Evolutionary conservation across 2,113 vertebrate genomes (phyloP), one percentile per base, ranked within the genome.

Genomic region (Neolamprologus ventralis): DNA sequence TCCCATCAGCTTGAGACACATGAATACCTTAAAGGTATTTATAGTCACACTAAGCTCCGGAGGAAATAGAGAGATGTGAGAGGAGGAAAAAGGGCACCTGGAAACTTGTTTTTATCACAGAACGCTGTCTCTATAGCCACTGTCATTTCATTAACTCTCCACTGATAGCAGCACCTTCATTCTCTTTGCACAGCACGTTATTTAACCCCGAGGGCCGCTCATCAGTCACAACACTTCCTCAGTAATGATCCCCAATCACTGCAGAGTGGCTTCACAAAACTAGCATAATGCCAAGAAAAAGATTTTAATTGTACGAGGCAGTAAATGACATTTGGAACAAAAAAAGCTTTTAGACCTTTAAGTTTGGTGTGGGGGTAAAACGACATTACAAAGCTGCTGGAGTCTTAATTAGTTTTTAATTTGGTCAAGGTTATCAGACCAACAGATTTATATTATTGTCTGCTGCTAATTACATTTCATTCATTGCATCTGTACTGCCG

Each of bases 141-240:
- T 79, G 80, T 85, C 84, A 65, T 85, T 85, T 89, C 86, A 88
- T 91, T 84, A 88, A 90, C 88, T 92, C 85, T 81, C 12, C 3
- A 14, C 81, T 68, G 86, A 93, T 82, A 83, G 54, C 82, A 47
- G 42, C 6, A 7, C 47, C 80, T 90, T 65, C 88, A 83, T 91
- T 91, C 81, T 81, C 85, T 73, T 68, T 37, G 65, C 57, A 85
- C 89, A 85, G 71, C 75, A 60, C 80, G 89, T 88, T 83, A 85
- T 85, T 83, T 85, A 88, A 91, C 83, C 81, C 47, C 8, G 33
- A 63, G 68, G 35, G 86, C 21, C 51, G 7, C 85, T 88, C 83
- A 84, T 86, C 85, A 83, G 84, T 92, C 80, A 83, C 88, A 90
- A 45, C 82, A 89, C 58, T 65, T 55, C 80, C 71, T 40, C 58